Base-by-base conservation (phyloP, 2,113 vertebrate genomes). In the Bagarius yarrelli region DNA sequence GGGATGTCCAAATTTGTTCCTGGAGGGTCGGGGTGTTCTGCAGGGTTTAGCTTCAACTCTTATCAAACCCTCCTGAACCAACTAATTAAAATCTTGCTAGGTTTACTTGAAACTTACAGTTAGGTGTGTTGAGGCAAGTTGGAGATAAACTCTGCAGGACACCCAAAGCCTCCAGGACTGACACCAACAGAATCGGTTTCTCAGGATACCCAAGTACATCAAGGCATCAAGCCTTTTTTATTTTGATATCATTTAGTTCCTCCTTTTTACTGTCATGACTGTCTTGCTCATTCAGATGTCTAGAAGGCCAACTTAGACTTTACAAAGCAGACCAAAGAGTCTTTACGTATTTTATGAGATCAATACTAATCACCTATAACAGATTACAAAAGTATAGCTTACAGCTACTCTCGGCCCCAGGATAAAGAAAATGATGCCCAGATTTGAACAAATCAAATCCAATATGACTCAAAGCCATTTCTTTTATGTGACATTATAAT, bases 291-390 rank as follows among this genome's bases (percentile, higher is more conserved):
- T 85, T 87, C 84, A 87, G 70, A 57, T 66, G 52, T 11, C n/a
- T n/a, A 70, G 64, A 50, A 80, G 53, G 60, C 25, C 34, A 71
- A 32, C 55, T 25, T 12, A 5, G 27, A n/a, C 74, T 76, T 79
- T 76, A 88, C 87, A 76, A 30, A 63, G 76, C 83, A 81, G 85
- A 81, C 81, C 86, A 81, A 50, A 85, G 83, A 76, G 83, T 85
- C 83, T 53, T 52, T 78, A 88, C 82, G 82, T 85, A 59, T 85
- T 82, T 50, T 66, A 71, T 16, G 5, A 76, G 82, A 91, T 92
- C 90, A 89, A 89, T 90, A 90, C 87, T 89, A 90, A 90, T 92
- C 85, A 82, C 44, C 76, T 47, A 47, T 56, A 78, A 75, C 72
- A 69, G 66, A 83, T 75, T 66, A 23, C 59, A 78, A 79, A 59